Percentiles rank a stretch among this genome's conserved stretches.
Conservation (phyloP, 2,113 vertebrate species). For the Ageneiosus marmoratus region DNA sequence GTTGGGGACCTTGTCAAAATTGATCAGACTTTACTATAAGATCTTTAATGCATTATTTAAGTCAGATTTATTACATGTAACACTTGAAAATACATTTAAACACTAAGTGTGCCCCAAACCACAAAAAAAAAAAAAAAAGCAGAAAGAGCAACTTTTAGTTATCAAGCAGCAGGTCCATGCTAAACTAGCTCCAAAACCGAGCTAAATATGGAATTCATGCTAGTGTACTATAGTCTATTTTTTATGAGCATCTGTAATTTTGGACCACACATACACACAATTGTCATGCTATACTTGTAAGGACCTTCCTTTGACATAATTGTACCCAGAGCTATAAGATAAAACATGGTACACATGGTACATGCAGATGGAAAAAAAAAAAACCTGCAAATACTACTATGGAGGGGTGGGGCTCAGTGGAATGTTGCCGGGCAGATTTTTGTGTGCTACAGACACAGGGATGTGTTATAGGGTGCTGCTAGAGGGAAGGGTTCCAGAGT, state of each 20-base stretch:
- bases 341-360: too few relatives aligned
- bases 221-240: not conserved
- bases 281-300: too few relatives aligned
- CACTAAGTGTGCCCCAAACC: not conserved
- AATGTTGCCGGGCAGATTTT: conserved; percentile 22
- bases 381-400: not conserved
- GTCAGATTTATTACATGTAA: too few relatives aligned
- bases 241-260: not conserved
- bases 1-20: not conserved
- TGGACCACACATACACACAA: not conserved
- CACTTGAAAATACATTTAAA: not conserved
- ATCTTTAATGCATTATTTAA: too few relatives aligned
- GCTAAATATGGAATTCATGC: not conserved
- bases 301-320: too few relatives aligned
- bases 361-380: too few relatives aligned
- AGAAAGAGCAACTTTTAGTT: not conserved
- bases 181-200: not conserved
- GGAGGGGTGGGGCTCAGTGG: not conserved
- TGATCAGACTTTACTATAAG: not conserved
- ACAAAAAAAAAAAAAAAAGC: not conserved
- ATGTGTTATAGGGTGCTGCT: not conserved
- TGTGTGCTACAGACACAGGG: not conserved
- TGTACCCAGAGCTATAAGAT: too few relatives aligned
- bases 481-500: conserved; percentile 3
- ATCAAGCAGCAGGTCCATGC: not conserved